phyloP scores from a whole-genome alignment of 2,888 invertebrate species.

The Acanthosoma haemorrhoidale region DNA sequence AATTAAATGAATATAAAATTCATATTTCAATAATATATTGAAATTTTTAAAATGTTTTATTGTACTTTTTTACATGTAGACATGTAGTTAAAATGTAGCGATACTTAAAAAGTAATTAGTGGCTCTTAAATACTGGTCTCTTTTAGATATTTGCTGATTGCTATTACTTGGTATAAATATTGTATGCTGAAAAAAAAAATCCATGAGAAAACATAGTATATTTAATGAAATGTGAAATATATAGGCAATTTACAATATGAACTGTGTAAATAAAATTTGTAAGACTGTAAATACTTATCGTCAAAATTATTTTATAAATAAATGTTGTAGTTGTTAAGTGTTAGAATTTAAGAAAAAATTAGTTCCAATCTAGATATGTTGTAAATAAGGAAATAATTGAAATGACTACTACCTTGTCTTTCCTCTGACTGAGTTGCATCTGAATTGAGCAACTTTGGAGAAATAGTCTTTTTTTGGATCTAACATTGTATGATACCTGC shows the following conservation, averaged over 20 bases:
- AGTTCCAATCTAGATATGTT: conserved; percentile 11
- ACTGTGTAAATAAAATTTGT: conserved; percentile 6
- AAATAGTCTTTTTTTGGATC: neutral
- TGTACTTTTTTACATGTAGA: too few relatives aligned
- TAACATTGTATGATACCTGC: too few relatives aligned
- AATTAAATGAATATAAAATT: too few relatives aligned
- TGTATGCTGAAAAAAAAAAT: neutral
- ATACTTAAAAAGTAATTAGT: too few relatives aligned
- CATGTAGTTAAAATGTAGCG: too few relatives aligned
- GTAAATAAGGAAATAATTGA: conserved; percentile 16
- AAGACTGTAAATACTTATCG: conserved; percentile 26
- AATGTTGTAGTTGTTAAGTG: neutral
- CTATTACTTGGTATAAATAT: neutral
- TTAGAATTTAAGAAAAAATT: conserved; percentile 2
- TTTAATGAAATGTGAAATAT: neutral
- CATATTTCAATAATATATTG: too few relatives aligned
- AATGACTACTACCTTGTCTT: conserved; percentile 20
- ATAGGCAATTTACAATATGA: neutral
- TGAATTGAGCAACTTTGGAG: neutral
- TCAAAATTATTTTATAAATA: conserved; percentile 25
- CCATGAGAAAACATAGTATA: neutral
- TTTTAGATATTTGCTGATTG: neutral
- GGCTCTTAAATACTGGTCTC: too few relatives aligned
- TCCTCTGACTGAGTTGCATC: conserved; percentile 6
- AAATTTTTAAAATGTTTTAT: too few relatives aligned